Conservation (phyloP, 2,888 invertebrate genomes). For the Epinotia ramella region DNA sequence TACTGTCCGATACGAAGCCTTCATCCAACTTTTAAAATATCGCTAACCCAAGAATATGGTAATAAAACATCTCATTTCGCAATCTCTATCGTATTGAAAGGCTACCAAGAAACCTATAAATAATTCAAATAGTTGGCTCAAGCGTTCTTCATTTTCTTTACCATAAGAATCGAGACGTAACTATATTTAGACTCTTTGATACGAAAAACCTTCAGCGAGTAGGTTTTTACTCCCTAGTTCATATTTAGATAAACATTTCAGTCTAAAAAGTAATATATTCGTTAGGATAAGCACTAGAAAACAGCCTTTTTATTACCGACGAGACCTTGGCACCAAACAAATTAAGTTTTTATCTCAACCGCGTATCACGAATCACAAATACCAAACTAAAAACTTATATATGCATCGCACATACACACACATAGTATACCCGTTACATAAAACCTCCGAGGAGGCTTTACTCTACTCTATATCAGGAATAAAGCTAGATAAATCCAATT, state of each 20-base stretch:
- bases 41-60: constrained; percentile 11
- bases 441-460: constrained; percentile 23
- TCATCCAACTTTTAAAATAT: constrained; percentile 8
- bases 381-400: constrained; percentile 45
- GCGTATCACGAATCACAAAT: constrained; percentile 48
- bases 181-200: constrained; percentile 40
- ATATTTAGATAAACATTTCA: constrained; percentile 14
- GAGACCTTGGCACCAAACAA: constrained; percentile 48
- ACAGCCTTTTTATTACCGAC: constrained; percentile 39
- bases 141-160: constrained; percentile 27
- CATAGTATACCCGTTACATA: constrained; percentile 47
- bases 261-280: constrained; percentile 15
- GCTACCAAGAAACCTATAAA: constrained; percentile 26
- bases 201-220: constrained; percentile 2
- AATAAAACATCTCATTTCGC: constrained; percentile 9
- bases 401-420: constrained; percentile 44
- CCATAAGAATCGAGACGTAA: constrained; percentile 1
- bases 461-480: constrained; percentile 20
- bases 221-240: background rate
- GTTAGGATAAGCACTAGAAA: background rate
- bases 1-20: no score
- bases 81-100: constrained; percentile 15
- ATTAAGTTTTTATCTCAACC: constrained; percentile 50
- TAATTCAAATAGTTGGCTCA: constrained; percentile 35
- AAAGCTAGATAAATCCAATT: constrained; percentile 57